A percentile compares a stretch with the other conserved stretches of the same genome.
These are phyloP conservation scores for Poeciliopsis retropinna DNA, from an alignment of 2,113 vertebrate species.

Conservation along the genomic window DNA sequence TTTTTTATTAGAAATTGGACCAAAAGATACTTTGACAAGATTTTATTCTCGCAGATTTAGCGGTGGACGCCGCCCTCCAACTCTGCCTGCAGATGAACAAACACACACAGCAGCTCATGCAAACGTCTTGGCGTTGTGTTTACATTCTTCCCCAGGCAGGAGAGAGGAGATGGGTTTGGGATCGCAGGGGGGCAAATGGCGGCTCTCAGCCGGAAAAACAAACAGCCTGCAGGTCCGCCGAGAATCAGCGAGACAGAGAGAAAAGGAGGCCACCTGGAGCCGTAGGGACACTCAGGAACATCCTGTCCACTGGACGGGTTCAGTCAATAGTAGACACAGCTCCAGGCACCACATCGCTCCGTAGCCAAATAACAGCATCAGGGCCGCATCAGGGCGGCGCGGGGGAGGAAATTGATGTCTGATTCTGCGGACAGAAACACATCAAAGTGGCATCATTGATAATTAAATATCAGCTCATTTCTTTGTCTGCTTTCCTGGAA, in stretches of 20 bases:
- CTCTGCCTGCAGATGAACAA: slow-evolving; percentile 1
- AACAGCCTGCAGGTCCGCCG: slow-evolving; percentile 52
- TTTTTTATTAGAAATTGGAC: background rate
- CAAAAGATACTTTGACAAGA: too few relatives aligned
- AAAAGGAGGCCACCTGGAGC: slow-evolving; percentile 2
- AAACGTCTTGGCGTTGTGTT: slow-evolving; percentile 45
- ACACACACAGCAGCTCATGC: slow-evolving; percentile 4
- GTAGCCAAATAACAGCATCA: slow-evolving; percentile 51
- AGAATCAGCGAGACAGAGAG: background rate
- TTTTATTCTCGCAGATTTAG: too few relatives aligned
- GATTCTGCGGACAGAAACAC: slow-evolving; percentile 20
- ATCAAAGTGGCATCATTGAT: background rate
- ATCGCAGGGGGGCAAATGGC: slow-evolving; percentile 10
- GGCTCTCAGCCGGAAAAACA: slow-evolving; percentile 72
- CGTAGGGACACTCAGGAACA: slow-evolving; percentile 58
- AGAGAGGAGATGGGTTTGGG: slow-evolving; percentile 21
- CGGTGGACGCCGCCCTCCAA: background rate
- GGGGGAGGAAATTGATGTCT: background rate
- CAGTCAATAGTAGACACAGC: slow-evolving; percentile 63
- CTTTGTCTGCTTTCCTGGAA: background rate
- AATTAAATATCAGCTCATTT: background rate
- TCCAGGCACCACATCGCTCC: slow-evolving; percentile 40
- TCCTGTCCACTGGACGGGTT: slow-evolving; percentile 54
- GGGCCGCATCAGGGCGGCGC: background rate
- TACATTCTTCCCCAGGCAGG: slow-evolving; percentile 68